Conservation (phyloP, 2,113 vertebrate species). For the Arothron firmamentum region DNA sequence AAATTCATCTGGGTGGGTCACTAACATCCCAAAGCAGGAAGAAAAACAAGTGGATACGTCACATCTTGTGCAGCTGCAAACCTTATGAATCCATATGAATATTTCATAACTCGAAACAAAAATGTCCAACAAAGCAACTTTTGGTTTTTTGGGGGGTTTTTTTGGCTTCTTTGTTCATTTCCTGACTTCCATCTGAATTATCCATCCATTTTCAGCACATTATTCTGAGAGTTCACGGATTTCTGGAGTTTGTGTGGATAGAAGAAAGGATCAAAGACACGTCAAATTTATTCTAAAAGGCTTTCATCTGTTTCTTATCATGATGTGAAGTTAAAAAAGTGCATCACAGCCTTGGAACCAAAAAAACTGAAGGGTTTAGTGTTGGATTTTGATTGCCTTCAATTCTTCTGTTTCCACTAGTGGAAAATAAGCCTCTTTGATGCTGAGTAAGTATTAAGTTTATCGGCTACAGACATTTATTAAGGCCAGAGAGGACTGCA, state of each 20-base stretch:
- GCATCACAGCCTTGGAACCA: slow-evolving; percentile 10
- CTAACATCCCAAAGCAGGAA: no score
- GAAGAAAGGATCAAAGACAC: slow-evolving; percentile 44
- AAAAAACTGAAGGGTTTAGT: slow-evolving; percentile 16
- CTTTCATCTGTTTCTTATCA: slow-evolving; percentile 44
- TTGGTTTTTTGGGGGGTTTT: no score
- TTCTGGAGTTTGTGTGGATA: slow-evolving; percentile 31
- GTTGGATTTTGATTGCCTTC: slow-evolving; percentile 15
- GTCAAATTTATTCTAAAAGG: slow-evolving; percentile 46
- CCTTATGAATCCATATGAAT: no score
- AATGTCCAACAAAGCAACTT: neutral
- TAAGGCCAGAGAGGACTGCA: neutral
- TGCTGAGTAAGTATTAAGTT: slow-evolving; percentile 21
- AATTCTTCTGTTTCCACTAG: slow-evolving; percentile 28
- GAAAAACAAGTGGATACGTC: no score
- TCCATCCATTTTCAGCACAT: slow-evolving; percentile 23
- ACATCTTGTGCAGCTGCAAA: no score
- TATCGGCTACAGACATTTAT: slow-evolving; percentile 13
- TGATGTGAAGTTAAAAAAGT: slow-evolving; percentile 39
- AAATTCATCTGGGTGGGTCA: no score
- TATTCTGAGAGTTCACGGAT: slow-evolving; percentile 18
- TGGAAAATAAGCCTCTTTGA: slow-evolving; percentile 40
- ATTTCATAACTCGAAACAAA: no score
- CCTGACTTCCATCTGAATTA: slow-evolving; percentile 7
- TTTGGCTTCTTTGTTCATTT: slow-evolving; percentile 16